Base-by-base conservation (phyloP, 1,140 invertebrate species). In the Leptopilina clavipes region DNA sequence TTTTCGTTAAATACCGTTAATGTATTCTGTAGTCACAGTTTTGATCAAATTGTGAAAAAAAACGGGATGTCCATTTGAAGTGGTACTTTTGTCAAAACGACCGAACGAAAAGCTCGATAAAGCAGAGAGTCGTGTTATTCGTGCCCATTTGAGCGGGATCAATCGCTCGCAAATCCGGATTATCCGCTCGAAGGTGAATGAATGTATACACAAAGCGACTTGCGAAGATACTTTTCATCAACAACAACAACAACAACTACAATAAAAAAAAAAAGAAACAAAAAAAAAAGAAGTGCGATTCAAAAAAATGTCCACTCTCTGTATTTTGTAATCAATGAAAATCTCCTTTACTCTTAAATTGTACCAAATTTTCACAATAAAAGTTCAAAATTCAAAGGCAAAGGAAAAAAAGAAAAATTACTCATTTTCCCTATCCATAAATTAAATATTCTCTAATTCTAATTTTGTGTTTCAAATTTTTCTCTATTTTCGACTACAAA, bases 131-230 rank as follows among this genome's bases (percentile, higher is more conserved):
- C 77, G 76, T 77, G 79, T 80, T 80, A 77, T 80, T 80, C 70
- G 76, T 76, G 65, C 76, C 76, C 71, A 74, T 77, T 80, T 80
- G 79, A 80, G 77, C 74, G 78, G 70, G 75, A 79, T 79, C 75
- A 73, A 79, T 79, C 75, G 75, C 78, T 75, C 72, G 73, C 78
- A 77, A 79, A 79, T 79, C 75, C 78, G 75, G 78, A 79, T 79
- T 80, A 80, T 80, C 79, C 76, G 76, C 74, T 77, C 72, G 74
- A 76, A 80, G 76, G 72, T 77, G 71, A 80, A 73, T 77, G 74
- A 74, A 73, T 80, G 79, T 80, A 75, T 80, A 74, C 76, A 80
- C 79, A 77, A 80, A 80, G 76, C 75, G 73, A 80, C 48, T 77
- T 76, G 70, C 59, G 71, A 74, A 80, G 77, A 70, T 37, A 73